Percentiles rank a stretch among this genome's conserved stretches.
These are phyloP conservation scores for Formica selysi DNA, from an alignment of 1,140 invertebrate species.

Conservation along the genomic window DNA sequence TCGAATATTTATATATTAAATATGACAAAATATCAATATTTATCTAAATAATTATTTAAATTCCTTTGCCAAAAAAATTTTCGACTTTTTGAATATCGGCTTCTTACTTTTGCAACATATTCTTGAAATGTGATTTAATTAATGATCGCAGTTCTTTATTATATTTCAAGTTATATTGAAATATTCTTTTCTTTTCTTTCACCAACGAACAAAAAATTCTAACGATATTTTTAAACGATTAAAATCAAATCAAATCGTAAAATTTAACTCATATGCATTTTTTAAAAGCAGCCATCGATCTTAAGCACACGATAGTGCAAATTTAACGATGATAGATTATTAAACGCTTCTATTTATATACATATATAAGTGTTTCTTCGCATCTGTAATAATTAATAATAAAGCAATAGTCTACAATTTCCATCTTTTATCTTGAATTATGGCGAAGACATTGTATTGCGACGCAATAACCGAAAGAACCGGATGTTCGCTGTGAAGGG, in stretches of 20 bases:
- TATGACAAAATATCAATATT: neutral
- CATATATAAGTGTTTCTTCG: neutral
- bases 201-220: neutral
- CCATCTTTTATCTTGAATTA: neutral
- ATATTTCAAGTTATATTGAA: neutral
- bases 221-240: neutral
- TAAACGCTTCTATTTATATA: neutral
- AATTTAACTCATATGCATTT: neutral
- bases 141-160: neutral
- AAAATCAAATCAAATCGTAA: neutral
- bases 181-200: neutral
- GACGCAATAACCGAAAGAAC: neutral
- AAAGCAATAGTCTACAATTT: neutral
- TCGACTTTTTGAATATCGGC: neutral
- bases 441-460: neutral
- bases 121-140: neutral
- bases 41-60: neutral
- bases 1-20: constrained; percentile 1
- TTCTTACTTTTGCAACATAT: neutral
- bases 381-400: neutral
- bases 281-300: neutral
- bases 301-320: neutral
- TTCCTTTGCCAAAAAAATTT: neutral
- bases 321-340: neutral
- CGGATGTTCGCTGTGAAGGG: constrained; percentile 39